Percentiles rank a stretch among this genome's conserved stretches.
Conservation (phyloP, 2,797 vertebrate genomes). For the Argentina silus region DNA sequence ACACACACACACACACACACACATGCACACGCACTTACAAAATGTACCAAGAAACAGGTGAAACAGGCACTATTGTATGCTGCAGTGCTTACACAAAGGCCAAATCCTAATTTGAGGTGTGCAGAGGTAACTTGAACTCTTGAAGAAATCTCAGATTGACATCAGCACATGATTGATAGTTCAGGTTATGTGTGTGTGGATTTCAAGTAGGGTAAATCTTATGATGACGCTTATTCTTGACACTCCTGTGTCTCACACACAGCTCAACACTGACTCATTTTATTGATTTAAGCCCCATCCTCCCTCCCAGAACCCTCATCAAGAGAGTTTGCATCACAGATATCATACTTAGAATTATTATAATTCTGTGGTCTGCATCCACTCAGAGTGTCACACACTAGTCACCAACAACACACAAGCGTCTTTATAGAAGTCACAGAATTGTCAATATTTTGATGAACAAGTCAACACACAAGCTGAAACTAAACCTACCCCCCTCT, state of each 20-base stretch:
- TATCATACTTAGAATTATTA: too few species aligned
- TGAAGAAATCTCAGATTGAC: not conserved
- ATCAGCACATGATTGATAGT: slow-evolving; percentile 14
- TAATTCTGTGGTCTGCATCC: too few species aligned
- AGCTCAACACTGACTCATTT: not conserved
- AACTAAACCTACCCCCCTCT: slow-evolving; percentile 17
- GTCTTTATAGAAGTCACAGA: not conserved
- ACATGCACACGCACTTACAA: too few species aligned
- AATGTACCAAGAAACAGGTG: slow-evolving; percentile 25
- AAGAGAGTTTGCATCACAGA: too few species aligned
- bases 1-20: too few species aligned
- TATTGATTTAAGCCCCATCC: too few species aligned
- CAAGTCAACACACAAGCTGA: not conserved
- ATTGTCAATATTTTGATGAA: not conserved
- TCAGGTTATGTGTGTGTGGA: not conserved
- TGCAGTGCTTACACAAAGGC: not conserved
- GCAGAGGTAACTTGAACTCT: slow-evolving; percentile 16
- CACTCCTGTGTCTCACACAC: not conserved
- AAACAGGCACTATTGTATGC: not conserved
- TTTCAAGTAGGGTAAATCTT: not conserved
- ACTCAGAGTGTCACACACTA: not conserved
- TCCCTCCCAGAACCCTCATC: too few species aligned
- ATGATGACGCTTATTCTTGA: not conserved
- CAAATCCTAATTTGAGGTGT: not conserved
- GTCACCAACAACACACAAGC: not conserved